phyloP scores from a whole-genome alignment of 1,140 invertebrate genomes.

The Oedothorax gibbosus region DNA sequence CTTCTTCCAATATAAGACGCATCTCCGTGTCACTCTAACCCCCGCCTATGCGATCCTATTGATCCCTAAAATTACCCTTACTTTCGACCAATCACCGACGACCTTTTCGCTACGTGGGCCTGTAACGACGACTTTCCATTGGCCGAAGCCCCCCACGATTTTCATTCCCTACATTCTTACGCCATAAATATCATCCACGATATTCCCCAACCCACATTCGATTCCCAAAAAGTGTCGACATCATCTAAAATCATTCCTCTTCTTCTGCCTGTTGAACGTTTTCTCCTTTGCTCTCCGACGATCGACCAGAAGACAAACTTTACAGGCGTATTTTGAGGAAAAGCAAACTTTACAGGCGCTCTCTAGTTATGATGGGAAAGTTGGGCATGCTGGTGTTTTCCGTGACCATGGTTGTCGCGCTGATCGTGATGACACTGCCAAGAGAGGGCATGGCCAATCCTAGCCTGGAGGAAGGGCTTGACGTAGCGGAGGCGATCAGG shows the following conservation, averaged over 20 bases:
- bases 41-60: conserved; percentile 30
- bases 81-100: conserved; percentile 48
- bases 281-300: not conserved
- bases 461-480: conserved; percentile 63
- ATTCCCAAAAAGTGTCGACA: not conserved
- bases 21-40: not conserved
- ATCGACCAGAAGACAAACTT: not conserved
- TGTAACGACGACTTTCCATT: conserved; percentile 20
- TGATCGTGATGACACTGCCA: conserved; percentile 19
- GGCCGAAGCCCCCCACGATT: conserved; percentile 6
- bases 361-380: conserved; percentile 17
- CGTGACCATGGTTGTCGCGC: not conserved
- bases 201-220: too few relatives aligned
- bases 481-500: conserved; percentile 72
- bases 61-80: conserved; percentile 36
- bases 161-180: not conserved
- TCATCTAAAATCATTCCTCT: not conserved
- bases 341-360: conserved; percentile 24
- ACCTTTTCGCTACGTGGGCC: conserved; percentile 18
- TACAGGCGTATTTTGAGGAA: not conserved
- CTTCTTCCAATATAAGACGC: not conserved
- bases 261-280: too few relatives aligned
- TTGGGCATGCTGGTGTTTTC: conserved; percentile 20
- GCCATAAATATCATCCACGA: not conserved
- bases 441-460: conserved; percentile 55